Evolutionary conservation across 2,888 invertebrate genomes (phyloP), one percentile per base, ranked within the genome.

Genomic region (Drosophila seclusa): DNA sequence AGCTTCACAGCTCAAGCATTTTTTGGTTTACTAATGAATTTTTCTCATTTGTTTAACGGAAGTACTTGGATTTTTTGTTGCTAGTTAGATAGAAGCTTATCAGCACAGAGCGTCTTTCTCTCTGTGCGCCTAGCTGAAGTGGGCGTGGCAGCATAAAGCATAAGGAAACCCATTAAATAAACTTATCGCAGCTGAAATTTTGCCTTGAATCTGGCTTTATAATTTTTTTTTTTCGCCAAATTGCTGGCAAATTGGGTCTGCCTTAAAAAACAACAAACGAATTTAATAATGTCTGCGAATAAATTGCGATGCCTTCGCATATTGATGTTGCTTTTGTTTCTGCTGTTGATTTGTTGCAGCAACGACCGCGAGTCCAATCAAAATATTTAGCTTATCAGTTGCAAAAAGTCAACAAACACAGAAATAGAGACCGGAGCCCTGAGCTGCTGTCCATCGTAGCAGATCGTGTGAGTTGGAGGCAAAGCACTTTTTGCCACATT

Each of bases 361-460:
- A 60, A 63, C 68, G 71, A 31, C 70, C 74, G 67, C 74, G 49
- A 48, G 70, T 48, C 55, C 82, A 89, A 85, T 85, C 84, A 85
- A 89, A 85, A 85, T 82, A 82, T 85, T 89, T 85, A 82, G 82
- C 89, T 85, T 85, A 82, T 85, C 87, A 82, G 79, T 83, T 79
- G 84, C 89, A 75, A 76, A 80, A 71, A 54, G 53, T 53, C 40
- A 61, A 61, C 49, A 36, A 32, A 38, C 24, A 40, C 62, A 40
- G 32, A 69, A 68, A 60, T 66, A 57, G 50, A 69, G 76, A 63
- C 24, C 31, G 18, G 18, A 71, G 38, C 18, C 54, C 45, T 16
- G 8, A 45, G 24, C 45, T 8, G 16, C 4, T 45, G 45, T 24
- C 7, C 24, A 24, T 4, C 16, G 16, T 45, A n/a, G 45, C 38